Evolutionary conservation across 2,113 vertebrate species (phyloP).

Genomic region (Centropus bengalensis): DNA sequence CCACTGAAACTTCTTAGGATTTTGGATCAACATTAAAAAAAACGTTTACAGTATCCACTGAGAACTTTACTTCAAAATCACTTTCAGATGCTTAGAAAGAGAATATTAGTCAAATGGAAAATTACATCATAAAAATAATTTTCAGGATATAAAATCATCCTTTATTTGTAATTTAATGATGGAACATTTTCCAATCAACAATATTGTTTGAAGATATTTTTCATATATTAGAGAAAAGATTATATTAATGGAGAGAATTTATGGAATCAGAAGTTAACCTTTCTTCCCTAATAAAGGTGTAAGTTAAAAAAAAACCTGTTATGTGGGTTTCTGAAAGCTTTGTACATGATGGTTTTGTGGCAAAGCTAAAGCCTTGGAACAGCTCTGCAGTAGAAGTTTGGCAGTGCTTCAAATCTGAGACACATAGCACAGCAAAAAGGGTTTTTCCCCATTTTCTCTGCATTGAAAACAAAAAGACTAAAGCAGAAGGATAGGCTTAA

Average conservation of each 20-base stretch:
- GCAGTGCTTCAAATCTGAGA: constrained; percentile 45
- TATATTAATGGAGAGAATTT: neutral
- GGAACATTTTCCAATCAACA: neutral
- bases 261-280: neutral
- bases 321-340: neutral
- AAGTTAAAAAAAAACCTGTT: neutral
- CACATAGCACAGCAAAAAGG: neutral
- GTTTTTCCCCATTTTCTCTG: neutral
- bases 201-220: neutral
- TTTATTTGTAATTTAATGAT: neutral
- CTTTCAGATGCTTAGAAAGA: neutral
- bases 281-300: neutral
- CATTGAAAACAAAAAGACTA: neutral
- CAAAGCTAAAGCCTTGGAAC: constrained; percentile 29
- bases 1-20: neutral
- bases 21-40: neutral
- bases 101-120: neutral
- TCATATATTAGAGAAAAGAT: neutral
- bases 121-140: neutral
- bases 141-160: neutral
- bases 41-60: neutral
- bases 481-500: neutral
- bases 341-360: neutral
- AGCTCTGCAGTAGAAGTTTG: constrained; percentile 38
- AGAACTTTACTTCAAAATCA: neutral